phyloP scores from a whole-genome alignment of 2,797 vertebrate species.

The Florisuga fusca region DNA sequence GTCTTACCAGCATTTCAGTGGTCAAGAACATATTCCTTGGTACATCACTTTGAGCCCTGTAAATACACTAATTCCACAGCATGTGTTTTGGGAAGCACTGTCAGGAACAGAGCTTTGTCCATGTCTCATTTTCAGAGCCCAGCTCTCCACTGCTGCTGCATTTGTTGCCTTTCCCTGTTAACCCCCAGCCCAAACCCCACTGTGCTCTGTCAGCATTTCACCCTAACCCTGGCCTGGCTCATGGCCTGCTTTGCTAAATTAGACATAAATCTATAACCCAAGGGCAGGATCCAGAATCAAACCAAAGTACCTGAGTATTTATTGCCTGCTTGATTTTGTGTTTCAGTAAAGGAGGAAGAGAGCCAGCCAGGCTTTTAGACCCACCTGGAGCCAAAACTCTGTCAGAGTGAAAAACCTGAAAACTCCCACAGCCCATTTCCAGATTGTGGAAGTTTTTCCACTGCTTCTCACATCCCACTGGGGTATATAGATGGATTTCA shows the following conservation, averaged over 20 bases:
- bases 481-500: neutral
- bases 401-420: neutral
- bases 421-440: neutral
- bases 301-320: conserved; percentile 6
- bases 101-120: neutral
- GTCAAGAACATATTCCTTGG: neutral
- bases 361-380: conserved; percentile 39
- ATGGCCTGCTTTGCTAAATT: neutral
- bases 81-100: accelerated
- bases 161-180: neutral
- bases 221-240: neutral
- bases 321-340: neutral
- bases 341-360: conserved; percentile 7
- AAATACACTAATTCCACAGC: neutral
- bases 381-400: neutral
- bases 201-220: conserved; percentile 9
- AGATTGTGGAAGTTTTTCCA: neutral
- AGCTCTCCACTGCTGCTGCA: neutral
- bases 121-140: neutral
- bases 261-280: conserved; percentile 17
- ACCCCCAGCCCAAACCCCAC: neutral
- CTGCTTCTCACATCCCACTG: conserved; percentile 19
- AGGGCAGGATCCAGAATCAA: neutral
- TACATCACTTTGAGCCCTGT: neutral
- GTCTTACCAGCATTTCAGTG: neutral